Conservation (phyloP, 2,888 invertebrate species). For the Mantis religiosa region DNA sequence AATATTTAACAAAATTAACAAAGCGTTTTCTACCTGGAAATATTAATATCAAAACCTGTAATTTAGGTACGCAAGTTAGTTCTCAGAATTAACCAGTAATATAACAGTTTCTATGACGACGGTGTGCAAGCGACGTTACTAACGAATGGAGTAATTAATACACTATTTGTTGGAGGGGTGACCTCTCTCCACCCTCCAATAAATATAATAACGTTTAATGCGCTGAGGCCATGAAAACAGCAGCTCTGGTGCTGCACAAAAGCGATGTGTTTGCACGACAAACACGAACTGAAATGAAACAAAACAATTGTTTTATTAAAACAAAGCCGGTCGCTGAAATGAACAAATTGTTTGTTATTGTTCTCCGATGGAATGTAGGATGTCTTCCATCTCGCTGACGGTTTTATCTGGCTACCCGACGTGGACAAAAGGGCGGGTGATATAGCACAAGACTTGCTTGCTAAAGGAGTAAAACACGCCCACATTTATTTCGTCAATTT, state of each 20-base stretch:
- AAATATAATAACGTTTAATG: neutral
- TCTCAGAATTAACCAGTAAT: no score
- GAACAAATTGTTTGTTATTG: neutral
- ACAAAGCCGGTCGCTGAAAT: neutral
- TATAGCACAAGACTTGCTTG: neutral
- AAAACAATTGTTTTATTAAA: constrained; percentile 4
- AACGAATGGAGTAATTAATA: neutral
- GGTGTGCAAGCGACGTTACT: no score
- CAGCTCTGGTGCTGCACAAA: neutral
- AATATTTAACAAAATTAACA: no score
- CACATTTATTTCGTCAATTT: no score
- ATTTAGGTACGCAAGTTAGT: no score
- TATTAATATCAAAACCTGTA: no score
- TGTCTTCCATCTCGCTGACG: neutral
- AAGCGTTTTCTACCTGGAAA: no score
- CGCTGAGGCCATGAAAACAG: neutral
- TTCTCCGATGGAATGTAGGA: neutral
- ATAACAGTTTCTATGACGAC: no score
- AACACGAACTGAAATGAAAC: neutral
- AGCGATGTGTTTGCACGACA: neutral
- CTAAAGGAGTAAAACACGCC: no score
- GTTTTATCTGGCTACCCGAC: neutral
- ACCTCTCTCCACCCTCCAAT: neutral
- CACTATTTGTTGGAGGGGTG: neutral
- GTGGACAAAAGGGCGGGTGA: neutral